These are phyloP conservation scores for Phalanger gymnotis DNA, from an alignment of 2,797 vertebrate genomes.

Conservation along the genomic window DNA sequence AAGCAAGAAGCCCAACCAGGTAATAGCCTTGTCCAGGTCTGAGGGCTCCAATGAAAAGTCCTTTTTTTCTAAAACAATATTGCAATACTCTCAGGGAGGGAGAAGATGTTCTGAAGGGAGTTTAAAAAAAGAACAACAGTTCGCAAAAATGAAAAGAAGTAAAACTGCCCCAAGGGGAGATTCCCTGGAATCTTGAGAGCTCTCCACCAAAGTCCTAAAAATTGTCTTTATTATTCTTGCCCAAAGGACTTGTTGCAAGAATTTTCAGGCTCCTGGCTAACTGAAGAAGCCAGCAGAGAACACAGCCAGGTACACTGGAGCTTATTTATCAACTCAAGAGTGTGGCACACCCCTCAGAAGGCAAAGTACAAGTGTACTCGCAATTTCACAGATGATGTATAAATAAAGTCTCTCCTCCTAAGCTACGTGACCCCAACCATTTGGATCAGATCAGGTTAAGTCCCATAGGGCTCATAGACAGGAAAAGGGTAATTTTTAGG, in stretches of 20 bases:
- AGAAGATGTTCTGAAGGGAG: neutral
- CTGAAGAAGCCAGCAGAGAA: neutral
- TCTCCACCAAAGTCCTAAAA: neutral
- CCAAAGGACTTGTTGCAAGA: neutral
- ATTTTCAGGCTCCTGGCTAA: neutral
- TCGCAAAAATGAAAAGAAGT: neutral
- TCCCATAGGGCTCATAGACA: neutral
- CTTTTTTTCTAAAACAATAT: neutral
- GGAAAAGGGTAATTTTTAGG: neutral
- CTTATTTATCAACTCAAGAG: neutral
- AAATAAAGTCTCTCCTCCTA: neutral
- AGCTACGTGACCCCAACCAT: neutral
- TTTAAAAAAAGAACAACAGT: neutral
- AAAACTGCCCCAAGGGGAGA: neutral
- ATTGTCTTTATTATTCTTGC: neutral
- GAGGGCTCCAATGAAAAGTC: neutral
- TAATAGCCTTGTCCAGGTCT: neutral
- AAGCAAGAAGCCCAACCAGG: neutral
- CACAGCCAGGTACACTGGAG: neutral
- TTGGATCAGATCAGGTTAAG: neutral
- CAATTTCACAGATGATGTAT: neutral
- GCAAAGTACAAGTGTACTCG: neutral
- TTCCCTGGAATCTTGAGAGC: neutral
- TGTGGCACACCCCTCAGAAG: neutral
- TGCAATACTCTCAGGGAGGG: neutral